A percentile compares a stretch with the other conserved stretches of the same genome.
Evolutionary conservation across 2,888 invertebrate genomes (phyloP).

Genomic region (Sesia bembeciformis): DNA sequence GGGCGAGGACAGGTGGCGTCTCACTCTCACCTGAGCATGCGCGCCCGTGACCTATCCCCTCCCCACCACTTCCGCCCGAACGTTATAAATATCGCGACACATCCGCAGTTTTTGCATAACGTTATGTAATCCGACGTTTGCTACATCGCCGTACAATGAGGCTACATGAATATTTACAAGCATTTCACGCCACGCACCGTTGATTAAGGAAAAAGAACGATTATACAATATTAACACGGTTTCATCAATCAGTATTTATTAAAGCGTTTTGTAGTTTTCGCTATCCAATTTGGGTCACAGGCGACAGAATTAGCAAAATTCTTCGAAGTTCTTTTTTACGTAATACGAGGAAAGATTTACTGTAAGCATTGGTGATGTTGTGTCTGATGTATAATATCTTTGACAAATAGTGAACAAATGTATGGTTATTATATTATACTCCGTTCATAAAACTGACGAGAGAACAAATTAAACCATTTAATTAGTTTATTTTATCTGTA

Average conservation of each 20-base stretch:
- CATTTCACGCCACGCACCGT: constrained; percentile 4
- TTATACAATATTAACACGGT: constrained; percentile 7
- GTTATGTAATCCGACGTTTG: constrained; percentile 12
- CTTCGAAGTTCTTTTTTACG: constrained; percentile 7
- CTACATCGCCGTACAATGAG: constrained; percentile 3
- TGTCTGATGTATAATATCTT: background rate
- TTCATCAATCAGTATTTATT: constrained; percentile 4
- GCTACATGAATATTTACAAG: constrained; percentile 10
- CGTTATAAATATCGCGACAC: constrained; percentile 20
- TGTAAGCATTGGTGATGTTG: constrained; percentile 1
- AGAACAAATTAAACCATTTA: no score
- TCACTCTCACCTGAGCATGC: constrained; percentile 21
- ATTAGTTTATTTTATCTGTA: no score
- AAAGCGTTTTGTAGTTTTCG: background rate
- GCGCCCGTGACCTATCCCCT: constrained; percentile 24
- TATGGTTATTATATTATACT: background rate
- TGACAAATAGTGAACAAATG: background rate
- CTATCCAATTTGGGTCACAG: constrained; percentile 15
- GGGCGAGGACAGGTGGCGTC: constrained; percentile 19
- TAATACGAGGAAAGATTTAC: constrained; percentile 8
- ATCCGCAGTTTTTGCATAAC: constrained; percentile 13
- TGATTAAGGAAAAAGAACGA: constrained; percentile 5
- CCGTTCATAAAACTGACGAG: background rate
- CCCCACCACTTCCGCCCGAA: constrained; percentile 8
- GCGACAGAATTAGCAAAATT: constrained; percentile 16